Evolutionary conservation across 2,888 invertebrate genomes (phyloP), one percentile per base, ranked within the genome.

Genomic region (Melanargia galathea): DNA sequence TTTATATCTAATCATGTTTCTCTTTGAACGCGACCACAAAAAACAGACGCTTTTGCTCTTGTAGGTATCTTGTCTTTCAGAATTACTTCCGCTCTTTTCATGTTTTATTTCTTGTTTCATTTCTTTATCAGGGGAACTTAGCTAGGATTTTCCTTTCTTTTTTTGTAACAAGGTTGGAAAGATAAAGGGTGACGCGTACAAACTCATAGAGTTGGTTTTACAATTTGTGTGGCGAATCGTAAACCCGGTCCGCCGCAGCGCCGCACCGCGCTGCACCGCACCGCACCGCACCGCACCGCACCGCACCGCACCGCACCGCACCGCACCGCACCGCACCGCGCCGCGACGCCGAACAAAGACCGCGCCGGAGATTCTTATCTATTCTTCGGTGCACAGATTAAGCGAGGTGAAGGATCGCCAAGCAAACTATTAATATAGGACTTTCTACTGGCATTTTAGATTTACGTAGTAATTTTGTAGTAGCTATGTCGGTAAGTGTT

Each of bases 221-320:
- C 52, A 52, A 20, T 52, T 52, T 52, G 52, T 51, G 51, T 35
- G 52, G 52, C 52, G 26, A 52, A 35, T 20, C 35, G 52, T 52
- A 52, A n/a, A 20, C 16, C 52, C 35, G 20, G 35, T 35, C 18
- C 8, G 35, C 26, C 38, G 30, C 8, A 20, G 4, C 35, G 40
- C 38, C 16, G 18, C 18, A n/a, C 16, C 52, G 52, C n/a, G n/a
- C n/a, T n/a, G n/a, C n/a, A n/a, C n/a, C n/a, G n/a, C n/a, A n/a
- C n/a, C n/a, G n/a, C n/a, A n/a, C n/a, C n/a, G n/a, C n/a, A n/a
- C n/a, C n/a, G n/a, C n/a, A n/a, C n/a, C n/a, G n/a, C n/a, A n/a
- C n/a, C n/a, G n/a, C n/a, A n/a, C n/a, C n/a, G n/a, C n/a, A n/a
- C n/a, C n/a, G n/a, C n/a, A n/a, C n/a, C n/a, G n/a, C n/a, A n/a